phyloP scores from a whole-genome alignment of 2,797 vertebrate species.

The Apodemus agrarius region DNA sequence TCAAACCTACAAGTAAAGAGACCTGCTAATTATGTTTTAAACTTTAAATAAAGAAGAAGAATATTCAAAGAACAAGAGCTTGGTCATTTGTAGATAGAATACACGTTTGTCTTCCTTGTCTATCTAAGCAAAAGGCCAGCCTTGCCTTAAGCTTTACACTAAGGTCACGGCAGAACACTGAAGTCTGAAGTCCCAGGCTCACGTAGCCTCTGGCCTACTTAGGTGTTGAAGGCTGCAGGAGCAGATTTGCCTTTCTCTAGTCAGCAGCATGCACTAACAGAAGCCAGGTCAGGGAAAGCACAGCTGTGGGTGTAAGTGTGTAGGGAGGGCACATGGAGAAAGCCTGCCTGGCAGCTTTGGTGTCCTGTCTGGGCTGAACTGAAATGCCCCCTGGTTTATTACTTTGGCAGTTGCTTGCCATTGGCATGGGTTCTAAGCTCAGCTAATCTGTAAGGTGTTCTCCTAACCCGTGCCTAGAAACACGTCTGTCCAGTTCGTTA shows the following conservation, averaged over 20 bases:
- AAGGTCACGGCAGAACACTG: background rate
- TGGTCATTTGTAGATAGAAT: background rate
- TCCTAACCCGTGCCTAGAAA: background rate
- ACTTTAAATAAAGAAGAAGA: background rate
- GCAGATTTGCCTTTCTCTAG: background rate
- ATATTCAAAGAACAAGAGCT: background rate
- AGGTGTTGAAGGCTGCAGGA: background rate
- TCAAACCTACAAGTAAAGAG: constrained; percentile 21
- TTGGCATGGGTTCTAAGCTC: background rate
- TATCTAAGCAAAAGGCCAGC: background rate
- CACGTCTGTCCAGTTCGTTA: background rate
- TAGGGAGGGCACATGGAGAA: background rate
- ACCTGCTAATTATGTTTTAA: constrained; percentile 27
- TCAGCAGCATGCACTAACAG: background rate
- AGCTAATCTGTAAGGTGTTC: background rate
- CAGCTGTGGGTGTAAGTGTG: background rate
- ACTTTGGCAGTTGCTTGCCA: background rate
- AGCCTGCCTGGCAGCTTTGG: background rate
- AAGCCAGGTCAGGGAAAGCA: background rate
- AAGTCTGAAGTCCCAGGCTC: background rate
- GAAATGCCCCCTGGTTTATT: background rate
- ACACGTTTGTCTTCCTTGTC: background rate
- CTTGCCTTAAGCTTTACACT: background rate
- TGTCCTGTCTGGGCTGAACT: background rate
- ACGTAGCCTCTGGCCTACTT: background rate